Base-by-base conservation (phyloP, 1,140 invertebrate genomes). In the Phocides pigmalion region DNA sequence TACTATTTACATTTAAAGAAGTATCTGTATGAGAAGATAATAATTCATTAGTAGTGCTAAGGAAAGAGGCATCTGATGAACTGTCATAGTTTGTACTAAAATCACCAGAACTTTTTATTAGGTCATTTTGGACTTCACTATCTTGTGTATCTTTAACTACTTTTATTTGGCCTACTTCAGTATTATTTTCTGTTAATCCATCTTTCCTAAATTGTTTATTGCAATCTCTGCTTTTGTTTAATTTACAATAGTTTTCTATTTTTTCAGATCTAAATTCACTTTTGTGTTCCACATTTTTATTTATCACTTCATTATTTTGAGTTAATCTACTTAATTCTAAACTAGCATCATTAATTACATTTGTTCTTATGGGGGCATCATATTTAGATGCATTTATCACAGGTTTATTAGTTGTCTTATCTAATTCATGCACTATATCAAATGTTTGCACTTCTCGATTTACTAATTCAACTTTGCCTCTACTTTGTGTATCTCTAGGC, bases 171-270 rank as follows among this genome's bases (percentile, higher is more conserved):
- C 68, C 65, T 64, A 70, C 76, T 63, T 64, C 68, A 63, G 70
- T 28, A 42, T 61, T 68, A 46, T 64, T 69, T 47, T 74, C 65
- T 47, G 47, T 63, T 41, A 51, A 16, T 46, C 62, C 67, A 51
- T 78, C 72, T 62, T 79, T 74, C 65, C 62, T 37, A 56, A 68
- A 66, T 62, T 61, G 46, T 39, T 81, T 80, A 78, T 83, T 84
- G 64, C 58, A 79, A 70, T 90, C 88, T 70, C 88, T 77, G 73
- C 81, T 87, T 78, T 91, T 91, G 76, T 91, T 91, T 74, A 91
- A 78, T 74, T 89, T 91, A 86, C 88, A 91, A 76, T 87, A 91
- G 76, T 91, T 91, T 76, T 89, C 87, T 70, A 91, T 76, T 83
- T 82, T 89, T 47, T 89, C 87, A 91, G 87, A 91, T 89, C 85